phyloP scores from a whole-genome alignment of 2,888 invertebrate genomes.

The Aspidiotus destructor region DNA sequence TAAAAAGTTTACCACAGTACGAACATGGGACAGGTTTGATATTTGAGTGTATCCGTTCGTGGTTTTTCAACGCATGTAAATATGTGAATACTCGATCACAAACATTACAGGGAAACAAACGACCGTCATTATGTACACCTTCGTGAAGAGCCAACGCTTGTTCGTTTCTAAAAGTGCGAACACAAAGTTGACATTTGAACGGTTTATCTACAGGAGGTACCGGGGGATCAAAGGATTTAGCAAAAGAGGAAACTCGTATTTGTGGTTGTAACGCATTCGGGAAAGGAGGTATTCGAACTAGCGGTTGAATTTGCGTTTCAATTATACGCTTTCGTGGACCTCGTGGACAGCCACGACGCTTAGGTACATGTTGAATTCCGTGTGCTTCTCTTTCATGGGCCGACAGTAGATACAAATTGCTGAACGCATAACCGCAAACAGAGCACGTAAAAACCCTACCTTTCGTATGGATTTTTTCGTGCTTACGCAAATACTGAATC shows the following conservation, averaged over 20 bases:
- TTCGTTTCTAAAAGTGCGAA: neutral
- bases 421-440: neutral
- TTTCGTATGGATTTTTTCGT: neutral
- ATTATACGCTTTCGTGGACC: neutral
- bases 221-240: too few relatives aligned
- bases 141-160: neutral
- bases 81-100: constrained; percentile 1
- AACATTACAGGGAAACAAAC: neutral
- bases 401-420: neutral
- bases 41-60: neutral
- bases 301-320: neutral
- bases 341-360: neutral
- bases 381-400: neutral
- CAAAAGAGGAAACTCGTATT: too few relatives aligned
- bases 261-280: too few relatives aligned
- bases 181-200: neutral
- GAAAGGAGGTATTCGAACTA: too few relatives aligned
- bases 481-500: neutral
- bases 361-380: neutral
- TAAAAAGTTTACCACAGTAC: neutral
- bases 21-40: neutral
- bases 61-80: neutral
- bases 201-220: neutral
- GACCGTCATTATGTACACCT: neutral
- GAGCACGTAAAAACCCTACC: neutral